Evolutionary conservation across 2,888 invertebrate species (phyloP).

Genomic region (Xylota segnis): DNA sequence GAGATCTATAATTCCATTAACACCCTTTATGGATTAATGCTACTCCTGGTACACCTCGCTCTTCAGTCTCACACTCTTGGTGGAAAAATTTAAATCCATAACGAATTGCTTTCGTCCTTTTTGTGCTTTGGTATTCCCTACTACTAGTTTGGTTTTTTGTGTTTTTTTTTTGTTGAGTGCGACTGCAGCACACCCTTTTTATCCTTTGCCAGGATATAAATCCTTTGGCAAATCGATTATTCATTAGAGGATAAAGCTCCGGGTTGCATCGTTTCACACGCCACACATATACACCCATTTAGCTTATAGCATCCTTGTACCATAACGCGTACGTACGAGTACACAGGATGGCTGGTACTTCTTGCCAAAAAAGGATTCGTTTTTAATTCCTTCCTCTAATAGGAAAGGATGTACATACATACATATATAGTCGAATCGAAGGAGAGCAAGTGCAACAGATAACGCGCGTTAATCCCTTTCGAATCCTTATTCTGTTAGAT

Average conservation of each 20-base stretch:
- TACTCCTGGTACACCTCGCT: slow-evolving; percentile 49
- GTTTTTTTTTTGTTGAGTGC: slow-evolving; percentile 39
- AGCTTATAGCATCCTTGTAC: slow-evolving; percentile 35
- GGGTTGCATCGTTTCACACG: slow-evolving; percentile 76
- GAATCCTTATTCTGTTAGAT: background rate
- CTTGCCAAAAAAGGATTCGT: slow-evolving; percentile 72
- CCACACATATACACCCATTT: slow-evolving; percentile 40
- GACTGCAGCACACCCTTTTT: slow-evolving; percentile 62
- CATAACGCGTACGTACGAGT: background rate
- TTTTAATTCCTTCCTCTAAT: slow-evolving; percentile 69
- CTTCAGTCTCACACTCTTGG: slow-evolving; percentile 21
- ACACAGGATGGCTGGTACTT: slow-evolving; percentile 5
- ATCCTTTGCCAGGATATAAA: slow-evolving; percentile 65
- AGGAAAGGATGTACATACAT: slow-evolving; percentile 51
- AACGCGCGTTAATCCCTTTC: slow-evolving; percentile 68
- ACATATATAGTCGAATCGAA: no score
- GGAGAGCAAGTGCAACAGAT: slow-evolving; percentile 72
- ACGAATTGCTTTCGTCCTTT: slow-evolving; percentile 73
- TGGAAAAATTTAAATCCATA: slow-evolving; percentile 75
- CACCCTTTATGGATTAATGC: slow-evolving; percentile 75
- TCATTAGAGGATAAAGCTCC: slow-evolving; percentile 76
- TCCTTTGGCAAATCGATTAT: slow-evolving; percentile 77
- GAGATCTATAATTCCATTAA: slow-evolving; percentile 76
- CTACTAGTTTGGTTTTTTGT: background rate
- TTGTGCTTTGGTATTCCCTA: background rate